A percentile compares a stretch with the other conserved stretches of the same genome.
phyloP scores from a whole-genome alignment of 37 sponge, comb jelly and placozoan genomes.

The Hormiphora californensis region DNA sequence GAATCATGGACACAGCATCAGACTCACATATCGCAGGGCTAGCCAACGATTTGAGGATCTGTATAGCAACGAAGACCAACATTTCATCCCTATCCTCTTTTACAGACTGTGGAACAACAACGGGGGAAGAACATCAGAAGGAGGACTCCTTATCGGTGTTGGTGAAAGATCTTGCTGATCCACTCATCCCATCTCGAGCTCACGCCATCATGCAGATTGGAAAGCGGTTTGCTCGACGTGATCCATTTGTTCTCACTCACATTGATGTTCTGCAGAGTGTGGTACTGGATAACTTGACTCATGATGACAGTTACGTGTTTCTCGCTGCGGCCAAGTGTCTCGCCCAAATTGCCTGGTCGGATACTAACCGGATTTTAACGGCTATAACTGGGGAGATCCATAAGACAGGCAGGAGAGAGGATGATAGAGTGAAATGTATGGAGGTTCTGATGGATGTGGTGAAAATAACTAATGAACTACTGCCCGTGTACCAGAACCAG shows the following conservation, averaged over 20 bases:
- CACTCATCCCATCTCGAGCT: constrained; percentile 32
- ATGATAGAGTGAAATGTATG: constrained; percentile 46
- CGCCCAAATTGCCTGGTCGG: background rate
- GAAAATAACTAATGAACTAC: constrained; percentile 34
- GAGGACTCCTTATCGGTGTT: background rate
- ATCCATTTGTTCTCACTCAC: background rate
- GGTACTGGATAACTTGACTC: constrained; percentile 14
- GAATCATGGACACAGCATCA: background rate
- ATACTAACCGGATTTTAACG: background rate
- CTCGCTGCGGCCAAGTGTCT: constrained; percentile 24
- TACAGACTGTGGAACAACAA: background rate
- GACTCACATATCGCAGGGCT: background rate
- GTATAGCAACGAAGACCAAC: constrained; percentile 34
- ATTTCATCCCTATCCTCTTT: background rate
- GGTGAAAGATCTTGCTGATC: constrained; percentile 28
- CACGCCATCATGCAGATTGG: constrained; percentile 38
- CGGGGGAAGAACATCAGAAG: background rate
- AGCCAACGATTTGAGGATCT: constrained; percentile 33
- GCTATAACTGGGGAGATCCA: background rate
- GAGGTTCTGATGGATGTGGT: constrained; percentile 13
- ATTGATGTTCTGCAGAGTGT: background rate
- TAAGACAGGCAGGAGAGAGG: background rate
- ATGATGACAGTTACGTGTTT: constrained; percentile 42
- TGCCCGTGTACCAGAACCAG: background rate
- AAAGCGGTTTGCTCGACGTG: background rate